phyloP scores from a whole-genome alignment of 2,113 vertebrate species.

The Syngnathus floridae region DNA sequence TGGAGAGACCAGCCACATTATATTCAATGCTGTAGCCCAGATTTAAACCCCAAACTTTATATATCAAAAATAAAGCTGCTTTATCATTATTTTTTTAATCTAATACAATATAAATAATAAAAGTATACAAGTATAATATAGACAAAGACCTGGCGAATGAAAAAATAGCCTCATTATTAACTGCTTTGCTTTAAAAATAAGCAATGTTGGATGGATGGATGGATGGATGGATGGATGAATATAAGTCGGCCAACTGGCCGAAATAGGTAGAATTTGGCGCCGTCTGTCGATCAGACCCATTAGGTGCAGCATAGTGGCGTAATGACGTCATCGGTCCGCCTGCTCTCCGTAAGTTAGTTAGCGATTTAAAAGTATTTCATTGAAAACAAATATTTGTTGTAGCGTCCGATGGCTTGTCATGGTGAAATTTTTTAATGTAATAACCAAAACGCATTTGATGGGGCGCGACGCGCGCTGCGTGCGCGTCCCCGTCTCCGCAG shows the following conservation, averaged over 20 bases:
- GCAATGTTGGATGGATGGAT: background rate
- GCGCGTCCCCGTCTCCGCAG: constrained; percentile 19
- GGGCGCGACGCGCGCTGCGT: constrained; percentile 32
- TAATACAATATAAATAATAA: too few species aligned
- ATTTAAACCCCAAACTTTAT: too few species aligned
- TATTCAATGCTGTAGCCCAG: too few species aligned
- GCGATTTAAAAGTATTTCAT: background rate
- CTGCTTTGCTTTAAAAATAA: background rate
- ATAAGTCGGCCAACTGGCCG: background rate
- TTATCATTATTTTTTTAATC: background rate
- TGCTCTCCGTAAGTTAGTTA: background rate
- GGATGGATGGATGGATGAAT: background rate
- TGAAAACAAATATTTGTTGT: background rate
- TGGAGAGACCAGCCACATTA: background rate
- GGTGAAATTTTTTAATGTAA: background rate
- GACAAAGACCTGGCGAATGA: background rate
- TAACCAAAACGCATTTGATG: constrained; percentile 2
- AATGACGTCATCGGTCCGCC: background rate
- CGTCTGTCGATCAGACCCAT: background rate
- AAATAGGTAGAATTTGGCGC: background rate
- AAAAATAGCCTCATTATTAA: background rate
- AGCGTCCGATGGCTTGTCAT: background rate
- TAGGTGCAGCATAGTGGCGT: background rate
- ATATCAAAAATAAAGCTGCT: background rate
- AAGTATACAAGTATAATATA: background rate